Evolutionary conservation across 2,797 vertebrate genomes (phyloP), one percentile per base, ranked within the genome.

Genomic region (Phyllotis vaccarum): DNA sequence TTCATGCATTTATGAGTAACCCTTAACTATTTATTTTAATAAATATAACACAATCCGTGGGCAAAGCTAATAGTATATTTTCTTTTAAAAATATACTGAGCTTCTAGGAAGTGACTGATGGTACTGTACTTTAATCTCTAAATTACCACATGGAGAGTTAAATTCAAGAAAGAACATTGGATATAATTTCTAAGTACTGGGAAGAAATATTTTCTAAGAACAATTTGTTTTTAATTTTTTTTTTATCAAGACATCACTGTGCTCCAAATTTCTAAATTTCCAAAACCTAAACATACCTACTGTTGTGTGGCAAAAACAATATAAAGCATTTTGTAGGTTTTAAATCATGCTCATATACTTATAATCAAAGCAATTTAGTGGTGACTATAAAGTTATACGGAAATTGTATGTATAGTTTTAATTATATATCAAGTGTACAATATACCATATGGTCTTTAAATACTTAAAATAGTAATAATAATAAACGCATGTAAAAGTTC

Each of bases 331-430:
- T 96, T 98, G 60, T 96, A 75, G n/a, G n/a, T 95, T 97, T 96
- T 98, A 97, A 98, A 97, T 98, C 97, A 96, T 96, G 97, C 52
- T 6, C 3, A 68, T 93, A 86, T 97, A 64, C 46, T 74, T 96
- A 40, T 91, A 98, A 97, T 97, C 98, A 85, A 93, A 98, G 97
- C 3, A 85, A 94, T 96, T 97, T 95, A 97, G 86, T 95, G 96
- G 66, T 37, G 56, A 58, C 37, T 96, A 81, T 95, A 97, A 97
- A 97, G 97, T 97, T 97, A 98, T 94, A 54, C 49, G 93, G 52
- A 82, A 68, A 97, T 91, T 91, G n/a, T 96, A 56, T 89, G 2
- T 93, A 49, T 94, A 24, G 87, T 46, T 97, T 70, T 96, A 97
- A 97, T 98, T 98, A 96, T 16, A 87, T 97, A 85, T 54, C 81